A percentile compares a stretch with the other conserved stretches of the same genome.
These are phyloP conservation scores for Dioctria rufipes DNA, from an alignment of 2,888 invertebrate species.

Conservation along the genomic window DNA sequence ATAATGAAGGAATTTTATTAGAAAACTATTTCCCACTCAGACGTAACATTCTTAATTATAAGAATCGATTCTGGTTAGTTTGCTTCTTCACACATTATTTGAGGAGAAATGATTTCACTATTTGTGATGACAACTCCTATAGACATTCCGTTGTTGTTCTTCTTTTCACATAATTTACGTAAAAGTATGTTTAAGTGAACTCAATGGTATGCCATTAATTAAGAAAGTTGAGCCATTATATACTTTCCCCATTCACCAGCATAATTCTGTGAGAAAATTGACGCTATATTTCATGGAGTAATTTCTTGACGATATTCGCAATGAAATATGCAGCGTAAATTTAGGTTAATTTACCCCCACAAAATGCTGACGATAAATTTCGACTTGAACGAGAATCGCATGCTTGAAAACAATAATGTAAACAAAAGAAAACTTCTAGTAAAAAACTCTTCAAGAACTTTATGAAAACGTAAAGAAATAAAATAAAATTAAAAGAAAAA, in stretches of 20 bases:
- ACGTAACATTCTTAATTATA: too few species aligned
- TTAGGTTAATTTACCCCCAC: conserved; percentile 16
- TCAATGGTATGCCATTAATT: background rate
- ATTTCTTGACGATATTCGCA: conserved; percentile 35
- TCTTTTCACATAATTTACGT: too few species aligned
- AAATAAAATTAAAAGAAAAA: too few species aligned
- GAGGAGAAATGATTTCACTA: too few species aligned
- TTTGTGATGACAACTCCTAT: too few species aligned
- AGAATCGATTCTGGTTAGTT: too few species aligned
- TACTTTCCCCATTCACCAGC: background rate
- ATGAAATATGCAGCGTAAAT: conserved; percentile 28
- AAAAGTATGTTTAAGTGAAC: too few species aligned
- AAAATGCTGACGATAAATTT: conserved; percentile 38
- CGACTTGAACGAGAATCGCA: conserved; percentile 22
- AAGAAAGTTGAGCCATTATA: background rate
- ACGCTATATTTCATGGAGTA: conserved; percentile 27
- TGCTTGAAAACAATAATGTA: conserved; percentile 12
- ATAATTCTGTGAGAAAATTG: conserved; percentile 7
- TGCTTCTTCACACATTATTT: too few species aligned
- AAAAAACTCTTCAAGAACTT: background rate
- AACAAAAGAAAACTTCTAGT: background rate
- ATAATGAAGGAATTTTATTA: too few species aligned
- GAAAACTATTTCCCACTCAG: too few species aligned
- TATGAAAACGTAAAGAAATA: background rate
- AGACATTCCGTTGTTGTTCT: too few species aligned